Percentiles rank a stretch among this genome's conserved stretches.
These are phyloP conservation scores for Agriotes lineatus DNA, from an alignment of 2,888 invertebrate genomes.

Conservation along the genomic window DNA sequence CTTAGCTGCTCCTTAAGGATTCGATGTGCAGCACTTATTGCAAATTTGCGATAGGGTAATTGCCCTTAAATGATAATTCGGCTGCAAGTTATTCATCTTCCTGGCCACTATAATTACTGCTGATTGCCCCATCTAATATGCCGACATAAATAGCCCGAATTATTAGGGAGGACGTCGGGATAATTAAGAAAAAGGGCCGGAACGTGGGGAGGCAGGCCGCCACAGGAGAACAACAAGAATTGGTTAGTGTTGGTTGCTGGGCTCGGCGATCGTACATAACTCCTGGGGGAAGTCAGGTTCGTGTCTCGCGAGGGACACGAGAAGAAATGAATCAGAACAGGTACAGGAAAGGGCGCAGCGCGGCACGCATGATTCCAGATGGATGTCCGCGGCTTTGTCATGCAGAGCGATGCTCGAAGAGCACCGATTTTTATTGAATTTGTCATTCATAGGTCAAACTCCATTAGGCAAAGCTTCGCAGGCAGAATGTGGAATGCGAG, in stretches of 20 bases:
- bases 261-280: constrained; percentile 51
- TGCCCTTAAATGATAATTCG: too few relatives aligned
- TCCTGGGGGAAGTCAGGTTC: constrained; percentile 50
- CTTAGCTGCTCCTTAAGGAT: too few relatives aligned
- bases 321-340: constrained; percentile 54
- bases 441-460: too few relatives aligned
- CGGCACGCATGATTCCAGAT: constrained; percentile 23
- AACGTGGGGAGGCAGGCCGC: constrained; percentile 25
- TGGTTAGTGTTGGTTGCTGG: constrained; percentile 53
- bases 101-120: constrained; percentile 16
- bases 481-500: too few relatives aligned
- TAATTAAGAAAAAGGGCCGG: constrained; percentile 32
- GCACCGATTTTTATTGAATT: too few relatives aligned
- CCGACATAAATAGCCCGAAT: constrained; percentile 22
- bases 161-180: constrained; percentile 7
- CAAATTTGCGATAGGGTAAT: too few relatives aligned
- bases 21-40: too few relatives aligned
- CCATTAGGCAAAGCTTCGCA: too few relatives aligned
- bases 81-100: too few relatives aligned
- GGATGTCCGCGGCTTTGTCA: not conserved
- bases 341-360: constrained; percentile 28
- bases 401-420: too few relatives aligned
- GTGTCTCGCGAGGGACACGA: constrained; percentile 48
- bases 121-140: constrained; percentile 19
- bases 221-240: constrained; percentile 54